Evolutionary conservation across 2,888 invertebrate species (phyloP), one percentile per base, ranked within the genome.

Genomic region (Pterostichus niger): DNA sequence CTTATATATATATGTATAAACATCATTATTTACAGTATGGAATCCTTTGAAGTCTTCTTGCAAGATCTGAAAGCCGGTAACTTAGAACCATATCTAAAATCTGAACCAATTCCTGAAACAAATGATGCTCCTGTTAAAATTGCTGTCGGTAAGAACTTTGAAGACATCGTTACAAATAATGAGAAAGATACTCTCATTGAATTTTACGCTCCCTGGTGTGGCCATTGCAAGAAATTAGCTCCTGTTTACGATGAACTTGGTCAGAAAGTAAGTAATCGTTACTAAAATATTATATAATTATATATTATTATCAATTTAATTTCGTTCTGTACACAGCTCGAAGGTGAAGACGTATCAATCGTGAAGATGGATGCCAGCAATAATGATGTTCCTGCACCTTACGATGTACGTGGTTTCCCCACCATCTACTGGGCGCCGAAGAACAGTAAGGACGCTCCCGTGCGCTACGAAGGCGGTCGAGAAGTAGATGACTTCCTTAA

Each of bases 181-280:
- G 96, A 93, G 44, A 96, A 97, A 88, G 99, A 99, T 89, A 97
- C 97, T 2, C 92, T 99, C 59, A 93, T 99, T 86, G 99, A 99
- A 91, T 99, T 99, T 92, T 99, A 99, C 90, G 99, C 99, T 46
- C 99, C 99, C 0, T 99, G 99, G 99, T 98, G 98, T 90, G 99
- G 99, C 86, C 99, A 99, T 89, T 99, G 99, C 92, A 99, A 99
- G 91, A 96, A 96, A 90, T 92, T 99, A 71, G 93, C 97, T 1
- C 99, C 99, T 17, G 92, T 97, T 80, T 99, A 93, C 90, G 98
- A 99, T 84, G 98, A 99, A 90, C 92, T 99, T 44, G 99, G 96
- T 52, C 94, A 95, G 83, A 96, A 96, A 91, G 94, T 94, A 88
- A 85, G 85, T 84, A 7, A 40, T 9, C 40, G 40, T 40, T 9